These are phyloP conservation scores for Epinotia demarniana DNA, from an alignment of 2,888 invertebrate species.

Conservation along the genomic window DNA sequence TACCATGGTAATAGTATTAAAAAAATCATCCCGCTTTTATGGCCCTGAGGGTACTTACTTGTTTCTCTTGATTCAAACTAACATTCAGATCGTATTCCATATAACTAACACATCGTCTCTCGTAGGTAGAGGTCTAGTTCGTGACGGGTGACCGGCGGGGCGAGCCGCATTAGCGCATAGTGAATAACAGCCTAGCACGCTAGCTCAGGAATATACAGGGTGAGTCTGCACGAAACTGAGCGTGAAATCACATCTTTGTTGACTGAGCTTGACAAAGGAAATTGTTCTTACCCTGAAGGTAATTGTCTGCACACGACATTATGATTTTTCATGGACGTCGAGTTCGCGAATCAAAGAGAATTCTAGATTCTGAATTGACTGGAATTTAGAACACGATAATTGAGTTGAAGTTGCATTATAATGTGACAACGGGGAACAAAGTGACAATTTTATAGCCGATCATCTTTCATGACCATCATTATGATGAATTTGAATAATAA, in stretches of 20 bases:
- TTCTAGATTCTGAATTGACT: background rate
- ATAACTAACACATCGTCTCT: background rate
- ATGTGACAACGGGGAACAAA: background rate
- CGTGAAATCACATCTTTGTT: constrained; percentile 66
- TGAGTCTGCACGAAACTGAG: constrained; percentile 58
- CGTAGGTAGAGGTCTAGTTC: too few species aligned
- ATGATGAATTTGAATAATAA: too few species aligned
- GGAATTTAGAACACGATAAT: background rate
- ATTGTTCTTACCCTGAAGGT: constrained; percentile 59
- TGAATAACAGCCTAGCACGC: background rate
- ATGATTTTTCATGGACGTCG: constrained; percentile 54
- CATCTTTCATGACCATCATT: too few species aligned
- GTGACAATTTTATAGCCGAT: background rate
- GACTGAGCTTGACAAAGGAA: constrained; percentile 63
- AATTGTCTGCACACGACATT: constrained; percentile 57
- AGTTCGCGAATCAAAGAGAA: constrained; percentile 10
- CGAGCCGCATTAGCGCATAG: too few species aligned
- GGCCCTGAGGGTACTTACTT: background rate
- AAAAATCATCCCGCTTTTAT: too few species aligned
- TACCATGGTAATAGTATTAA: too few species aligned
- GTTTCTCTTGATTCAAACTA: background rate
- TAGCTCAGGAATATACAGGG: constrained; percentile 40
- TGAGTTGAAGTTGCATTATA: too few species aligned
- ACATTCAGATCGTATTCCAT: background rate
- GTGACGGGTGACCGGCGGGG: too few species aligned